Evolutionary conservation across 2,888 invertebrate species (phyloP).

Genomic region (Argyresthia albistria): DNA sequence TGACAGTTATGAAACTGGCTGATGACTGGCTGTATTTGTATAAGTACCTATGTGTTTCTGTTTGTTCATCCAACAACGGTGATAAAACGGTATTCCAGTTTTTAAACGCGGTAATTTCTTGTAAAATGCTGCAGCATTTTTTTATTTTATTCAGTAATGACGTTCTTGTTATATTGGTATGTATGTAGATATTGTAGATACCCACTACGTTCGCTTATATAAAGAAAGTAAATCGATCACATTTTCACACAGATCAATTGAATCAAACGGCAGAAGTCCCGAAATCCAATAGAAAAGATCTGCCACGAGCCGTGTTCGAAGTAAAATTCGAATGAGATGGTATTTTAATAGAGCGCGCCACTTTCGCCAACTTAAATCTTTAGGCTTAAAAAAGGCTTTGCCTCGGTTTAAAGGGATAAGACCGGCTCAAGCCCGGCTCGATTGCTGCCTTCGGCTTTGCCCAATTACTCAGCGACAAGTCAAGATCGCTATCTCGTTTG

Average conservation of each 20-base stretch:
- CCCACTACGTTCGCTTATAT: no score
- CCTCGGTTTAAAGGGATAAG: slow-evolving; percentile 68
- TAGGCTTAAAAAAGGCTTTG: slow-evolving; percentile 70
- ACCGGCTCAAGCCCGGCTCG: slow-evolving; percentile 50
- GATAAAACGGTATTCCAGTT: no score
- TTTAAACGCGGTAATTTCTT: no score
- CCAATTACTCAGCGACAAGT: slow-evolving; percentile 59
- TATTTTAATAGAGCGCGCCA: slow-evolving; percentile 66
- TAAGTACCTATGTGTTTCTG: no score
- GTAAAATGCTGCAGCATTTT: no score
- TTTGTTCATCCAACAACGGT: no score
- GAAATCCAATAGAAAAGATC: slow-evolving; percentile 16
- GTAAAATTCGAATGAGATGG: slow-evolving; percentile 39
- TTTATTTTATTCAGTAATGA: no score
- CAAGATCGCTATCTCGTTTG: slow-evolving; percentile 48
- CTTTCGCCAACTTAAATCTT: slow-evolving; percentile 71
- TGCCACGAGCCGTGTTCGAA: slow-evolving; percentile 6
- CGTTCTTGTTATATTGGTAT: no score
- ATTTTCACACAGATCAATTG: neutral
- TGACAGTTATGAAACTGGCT: no score
- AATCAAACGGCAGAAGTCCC: slow-evolving; percentile 9
- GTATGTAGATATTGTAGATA: no score
- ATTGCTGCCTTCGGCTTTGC: slow-evolving; percentile 59
- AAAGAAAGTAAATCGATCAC: no score
- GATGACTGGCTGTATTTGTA: no score